Percentiles rank a stretch among this genome's conserved stretches.
Evolutionary conservation across 2,888 invertebrate genomes (phyloP).

Genomic region (Polyommatus icarus): DNA sequence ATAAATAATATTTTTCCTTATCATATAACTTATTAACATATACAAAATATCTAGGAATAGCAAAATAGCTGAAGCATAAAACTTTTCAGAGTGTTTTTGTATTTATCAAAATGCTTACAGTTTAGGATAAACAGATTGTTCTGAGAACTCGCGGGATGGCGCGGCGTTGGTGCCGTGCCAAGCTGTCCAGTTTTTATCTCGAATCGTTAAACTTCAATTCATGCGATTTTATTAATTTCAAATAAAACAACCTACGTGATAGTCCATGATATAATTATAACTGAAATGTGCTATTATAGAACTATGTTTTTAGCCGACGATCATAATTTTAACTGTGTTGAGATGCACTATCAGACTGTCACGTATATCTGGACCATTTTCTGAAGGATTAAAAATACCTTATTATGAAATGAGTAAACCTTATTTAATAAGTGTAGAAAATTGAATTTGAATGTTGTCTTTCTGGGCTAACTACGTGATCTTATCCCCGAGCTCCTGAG

Average conservation of each 20-base stretch:
- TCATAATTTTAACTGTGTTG: neutral
- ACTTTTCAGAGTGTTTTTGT: conserved; percentile 27
- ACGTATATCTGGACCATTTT: neutral
- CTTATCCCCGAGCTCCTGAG: neutral
- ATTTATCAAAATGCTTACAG: conserved; percentile 20
- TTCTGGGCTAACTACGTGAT: conserved; percentile 12
- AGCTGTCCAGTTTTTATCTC: conserved; percentile 39
- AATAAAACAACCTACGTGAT: neutral
- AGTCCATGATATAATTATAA: neutral
- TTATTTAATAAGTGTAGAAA: neutral
- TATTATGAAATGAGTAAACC: neutral
- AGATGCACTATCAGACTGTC: neutral
- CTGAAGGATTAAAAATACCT: neutral
- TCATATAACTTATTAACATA: neutral
- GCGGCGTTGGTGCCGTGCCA: conserved; percentile 45
- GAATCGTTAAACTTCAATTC: conserved; percentile 41
- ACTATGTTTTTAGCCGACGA: neutral
- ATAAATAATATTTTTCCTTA: conserved; percentile 32
- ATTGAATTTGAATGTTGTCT: neutral
- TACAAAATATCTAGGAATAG: conserved; percentile 8
- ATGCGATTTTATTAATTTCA: conserved; percentile 43
- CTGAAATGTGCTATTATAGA: neutral
- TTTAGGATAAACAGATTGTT: conserved; percentile 31
- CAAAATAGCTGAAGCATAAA: conserved; percentile 14
- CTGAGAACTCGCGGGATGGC: conserved; percentile 35